Conservation (phyloP, 2,888 invertebrate species). For the Pyralis farinalis region DNA sequence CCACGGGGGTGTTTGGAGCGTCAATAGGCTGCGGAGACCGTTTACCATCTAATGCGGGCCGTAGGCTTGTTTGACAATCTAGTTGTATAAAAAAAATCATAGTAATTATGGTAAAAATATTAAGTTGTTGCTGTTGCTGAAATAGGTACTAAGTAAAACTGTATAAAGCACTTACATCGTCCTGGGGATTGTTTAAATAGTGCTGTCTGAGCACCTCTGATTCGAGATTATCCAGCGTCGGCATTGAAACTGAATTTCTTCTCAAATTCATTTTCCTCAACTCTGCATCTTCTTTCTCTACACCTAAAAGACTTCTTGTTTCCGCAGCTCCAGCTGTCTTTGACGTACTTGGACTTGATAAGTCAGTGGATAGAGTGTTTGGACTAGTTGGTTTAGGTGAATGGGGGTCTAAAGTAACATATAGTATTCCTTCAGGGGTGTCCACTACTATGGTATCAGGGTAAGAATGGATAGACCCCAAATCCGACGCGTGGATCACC, state of each 20-base stretch:
- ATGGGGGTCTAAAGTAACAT: conserved; percentile 68
- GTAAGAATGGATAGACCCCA: conserved; percentile 60
- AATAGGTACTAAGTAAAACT: background rate
- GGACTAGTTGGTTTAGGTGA: conserved; percentile 38
- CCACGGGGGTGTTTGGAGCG: no score
- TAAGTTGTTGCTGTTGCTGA: no score
- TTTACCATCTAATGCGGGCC: no score
- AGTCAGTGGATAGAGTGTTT: conserved; percentile 32
- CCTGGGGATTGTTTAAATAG: conserved; percentile 49
- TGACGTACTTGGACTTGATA: conserved; percentile 42
- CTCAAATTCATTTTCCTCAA: conserved; percentile 64
- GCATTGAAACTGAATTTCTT: conserved; percentile 88
- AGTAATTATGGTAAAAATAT: no score
- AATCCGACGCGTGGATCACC: conserved; percentile 54
- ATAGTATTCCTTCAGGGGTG: conserved; percentile 70
- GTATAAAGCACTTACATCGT: conserved; percentile 54
- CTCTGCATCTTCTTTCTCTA: conserved; percentile 42
- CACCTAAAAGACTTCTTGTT: conserved; percentile 46
- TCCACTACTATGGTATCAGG: conserved; percentile 71
- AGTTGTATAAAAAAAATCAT: no score
- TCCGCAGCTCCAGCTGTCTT: conserved; percentile 51
- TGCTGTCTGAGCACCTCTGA: conserved; percentile 77
- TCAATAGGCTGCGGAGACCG: no score
- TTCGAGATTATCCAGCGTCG: conserved; percentile 85
- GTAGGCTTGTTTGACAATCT: no score